Evolutionary conservation across 2,113 vertebrate genomes (phyloP), one percentile per base, ranked within the genome.

Genomic region (Phoenicopterus ruber): DNA sequence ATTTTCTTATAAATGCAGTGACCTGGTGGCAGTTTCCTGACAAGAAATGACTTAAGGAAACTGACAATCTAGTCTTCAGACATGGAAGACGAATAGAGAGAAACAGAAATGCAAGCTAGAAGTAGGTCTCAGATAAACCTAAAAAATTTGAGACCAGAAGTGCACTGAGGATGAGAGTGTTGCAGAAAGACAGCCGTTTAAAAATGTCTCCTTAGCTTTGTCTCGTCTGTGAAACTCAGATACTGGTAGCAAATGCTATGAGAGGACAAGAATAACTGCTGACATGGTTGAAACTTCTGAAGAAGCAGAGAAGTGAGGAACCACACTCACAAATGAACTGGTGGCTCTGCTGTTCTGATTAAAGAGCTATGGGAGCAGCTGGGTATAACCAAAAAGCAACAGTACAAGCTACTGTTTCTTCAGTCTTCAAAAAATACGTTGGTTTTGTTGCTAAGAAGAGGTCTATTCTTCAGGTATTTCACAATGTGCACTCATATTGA

Each of bases 401-500:
- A 88, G 26, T 20, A 72, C 11, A 58, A 77, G 11, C 13, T 46
- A 36, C 2, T 34, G n/a, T 42, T 77, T 83, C 63, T 82, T 44
- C 47, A 49, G 28, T 14, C 62, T 80, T 93, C 38, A 70, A 63
- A 80, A 80, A 80, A 40, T 7, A 46, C 0, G 0, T 13, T 46
- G 11, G 4, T 22, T 50, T 24, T 57, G 9, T 20, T 69, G 63
- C 32, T 32, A 59, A 69, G 34, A 42, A 29, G 8, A 57, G 25
- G 16, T 50, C 32, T 46, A 3, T 42, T 69, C n/a, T 83, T 85
- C 3, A 17, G 11, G 25, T 32, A 67, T 76, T 82, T 82, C 38
- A 71, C 26, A 42, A 10, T 1, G 2, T 31, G 24, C 13, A 54
- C 36, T 38, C 2, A 1, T 26, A 67, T 3, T 1, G 8, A 57